Evolutionary conservation across 2,113 vertebrate species (phyloP), one percentile per base, ranked within the genome.

Genomic region (Silurus asotus): DNA sequence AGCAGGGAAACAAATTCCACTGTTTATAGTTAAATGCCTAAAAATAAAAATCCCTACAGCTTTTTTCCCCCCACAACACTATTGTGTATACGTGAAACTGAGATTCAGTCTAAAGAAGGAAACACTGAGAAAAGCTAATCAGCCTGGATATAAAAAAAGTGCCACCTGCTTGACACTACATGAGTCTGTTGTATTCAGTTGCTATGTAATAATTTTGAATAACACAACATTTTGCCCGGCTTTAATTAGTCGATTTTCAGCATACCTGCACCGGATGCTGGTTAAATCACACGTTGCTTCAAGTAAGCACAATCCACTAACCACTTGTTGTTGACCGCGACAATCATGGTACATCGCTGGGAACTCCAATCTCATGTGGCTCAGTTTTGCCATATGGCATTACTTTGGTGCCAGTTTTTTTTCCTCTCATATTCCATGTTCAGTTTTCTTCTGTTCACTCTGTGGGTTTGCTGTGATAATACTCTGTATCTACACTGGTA

Each of bases 211-310:
- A 4, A 19, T 56, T 65, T 86, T 49, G 28, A 74, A 58, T 86
- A 67, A 51, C 8, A 37, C 4, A 13, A 81, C 62, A 64, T 53
- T 70, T 74, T 74, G 56, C 6, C 48, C n/a, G 5, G 23, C 55
- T 81, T 70, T 80, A 6, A 59, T 55, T 37, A 56, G 55, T 72
- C 62, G 2, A 8, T 19, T 81, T 79, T 69, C n/a, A 58, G 49
- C 53, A 45, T 48, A 28, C 45, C 62, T 64, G 7, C 62, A 20
- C 14, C 59, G 64, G 53, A 51, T 28, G 45, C 11, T 13, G 53
- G 37, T 86, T 58, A n/a, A 81, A 72, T 86, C 76, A 80, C 23
- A 74, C 53, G 55, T 84, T 76, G 45, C 83, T n/a, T 74, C 20
- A 81, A 15, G 61, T 61, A 9, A 56, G n/a, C 17, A 67, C 37